Evolutionary conservation across 1,140 invertebrate species (phyloP).

Genomic region (Mactra quadrangularis): DNA sequence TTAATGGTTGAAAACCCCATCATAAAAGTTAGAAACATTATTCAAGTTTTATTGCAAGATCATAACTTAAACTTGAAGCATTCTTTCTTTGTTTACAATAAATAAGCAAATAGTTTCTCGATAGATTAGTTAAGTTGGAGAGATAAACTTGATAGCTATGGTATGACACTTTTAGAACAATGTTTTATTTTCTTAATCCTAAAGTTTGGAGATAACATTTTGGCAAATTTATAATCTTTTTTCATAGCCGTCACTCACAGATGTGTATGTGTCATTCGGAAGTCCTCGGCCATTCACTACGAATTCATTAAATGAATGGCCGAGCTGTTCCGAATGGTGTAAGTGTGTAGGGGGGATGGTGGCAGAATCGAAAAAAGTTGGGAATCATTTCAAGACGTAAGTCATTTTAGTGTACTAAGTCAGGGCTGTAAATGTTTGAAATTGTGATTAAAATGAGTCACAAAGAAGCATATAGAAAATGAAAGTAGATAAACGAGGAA

Average conservation of each 20-base stretch:
- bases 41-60: neutral
- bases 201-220: slow-evolving; percentile 50
- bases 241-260: slow-evolving; percentile 16
- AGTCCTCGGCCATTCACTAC: no score
- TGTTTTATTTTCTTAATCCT: slow-evolving; percentile 61
- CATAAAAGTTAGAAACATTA: no score
- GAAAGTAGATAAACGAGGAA: no score
- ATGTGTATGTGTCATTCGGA: no score
- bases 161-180: slow-evolving; percentile 57
- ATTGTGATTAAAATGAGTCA: no score
- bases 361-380: slow-evolving; percentile 5
- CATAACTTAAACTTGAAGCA: slow-evolving; percentile 9
- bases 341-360: slow-evolving; percentile 11
- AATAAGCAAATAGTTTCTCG: slow-evolving; percentile 47
- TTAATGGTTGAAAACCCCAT: no score
- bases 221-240: slow-evolving; percentile 56
- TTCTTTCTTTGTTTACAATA: slow-evolving; percentile 59
- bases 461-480: no score
- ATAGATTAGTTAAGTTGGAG: slow-evolving; percentile 7
- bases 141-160: slow-evolving; percentile 51
- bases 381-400: no score
- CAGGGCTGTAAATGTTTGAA: no score
- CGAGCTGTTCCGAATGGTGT: slow-evolving; percentile 6
- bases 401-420: no score
- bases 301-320: slow-evolving; percentile 12